Evolutionary conservation across 2,888 invertebrate species (phyloP).

Genomic region (Itoplectis maculator): DNA sequence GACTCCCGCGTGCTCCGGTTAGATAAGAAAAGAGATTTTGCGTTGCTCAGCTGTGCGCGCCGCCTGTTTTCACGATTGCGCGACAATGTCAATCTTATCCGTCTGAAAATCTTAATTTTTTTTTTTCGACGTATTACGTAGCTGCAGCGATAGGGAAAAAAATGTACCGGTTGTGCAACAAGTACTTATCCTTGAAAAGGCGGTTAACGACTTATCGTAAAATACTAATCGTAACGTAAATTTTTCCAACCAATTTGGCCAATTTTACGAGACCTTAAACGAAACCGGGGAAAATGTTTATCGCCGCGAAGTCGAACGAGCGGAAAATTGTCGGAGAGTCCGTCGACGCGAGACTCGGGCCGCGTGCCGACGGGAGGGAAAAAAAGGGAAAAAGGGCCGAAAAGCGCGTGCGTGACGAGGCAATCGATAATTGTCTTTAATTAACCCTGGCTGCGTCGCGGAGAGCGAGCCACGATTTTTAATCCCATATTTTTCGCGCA

Average conservation of each 20-base stretch:
- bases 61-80: not conserved
- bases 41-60: not conserved
- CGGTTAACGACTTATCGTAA: constrained; percentile 6
- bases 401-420: constrained; percentile 21
- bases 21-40: not conserved
- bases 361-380: not conserved
- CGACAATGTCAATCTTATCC: not conserved
- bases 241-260: not conserved
- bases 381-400: constrained; percentile 2
- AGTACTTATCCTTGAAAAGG: constrained; percentile 1
- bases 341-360: not conserved
- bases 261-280: constrained; percentile 7
- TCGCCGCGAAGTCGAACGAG: not conserved
- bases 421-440: constrained; percentile 38
- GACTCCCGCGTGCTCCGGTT: not conserved
- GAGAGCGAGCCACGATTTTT: not conserved
- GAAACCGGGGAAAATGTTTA: not conserved
- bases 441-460: not conserved
- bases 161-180: not conserved
- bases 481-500: not conserved
- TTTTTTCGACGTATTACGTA: not conserved
- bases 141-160: not conserved
- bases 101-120: not conserved
- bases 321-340: not conserved
- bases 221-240: not conserved